phyloP scores from a whole-genome alignment of 2,113 vertebrate species.

The Phycodurus eques region DNA sequence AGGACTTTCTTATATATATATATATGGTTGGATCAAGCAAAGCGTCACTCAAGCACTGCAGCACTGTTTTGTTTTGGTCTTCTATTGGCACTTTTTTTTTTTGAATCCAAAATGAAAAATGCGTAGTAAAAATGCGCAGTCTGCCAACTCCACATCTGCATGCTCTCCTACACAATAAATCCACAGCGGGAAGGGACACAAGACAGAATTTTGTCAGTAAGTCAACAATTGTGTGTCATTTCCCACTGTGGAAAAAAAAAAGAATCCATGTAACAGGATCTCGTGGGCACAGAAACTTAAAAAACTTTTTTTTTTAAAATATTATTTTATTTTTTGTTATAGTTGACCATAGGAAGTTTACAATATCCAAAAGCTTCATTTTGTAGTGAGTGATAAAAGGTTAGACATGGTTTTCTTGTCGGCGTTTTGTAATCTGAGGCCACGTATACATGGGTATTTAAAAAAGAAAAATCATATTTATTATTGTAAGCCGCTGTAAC shows the following conservation, averaged over 20 bases:
- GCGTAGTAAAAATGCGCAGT: slow-evolving; percentile 11
- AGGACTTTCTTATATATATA: slow-evolving; percentile 26
- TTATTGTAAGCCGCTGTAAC: too few relatives aligned
- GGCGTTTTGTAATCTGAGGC: background rate
- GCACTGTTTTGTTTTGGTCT: slow-evolving; percentile 2
- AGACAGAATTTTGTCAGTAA: too few relatives aligned
- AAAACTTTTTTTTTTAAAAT: slow-evolving; percentile 12
- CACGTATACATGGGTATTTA: background rate
- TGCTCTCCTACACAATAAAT: slow-evolving; percentile 30
- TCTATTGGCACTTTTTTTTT: background rate
- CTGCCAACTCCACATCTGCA: slow-evolving; percentile 36
- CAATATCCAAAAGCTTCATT: slow-evolving; percentile 12
- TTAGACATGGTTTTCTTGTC: too few relatives aligned
- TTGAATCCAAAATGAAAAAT: background rate
- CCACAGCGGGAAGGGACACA: slow-evolving; percentile 56
- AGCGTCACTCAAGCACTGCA: slow-evolving; percentile 5
- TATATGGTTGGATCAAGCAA: slow-evolving; percentile 39
- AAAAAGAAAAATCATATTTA: too few relatives aligned
- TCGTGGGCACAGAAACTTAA: slow-evolving; percentile 9
- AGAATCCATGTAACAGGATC: slow-evolving; percentile 28
- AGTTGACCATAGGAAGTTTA: slow-evolving; percentile 62
- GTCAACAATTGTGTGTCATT: too few relatives aligned
- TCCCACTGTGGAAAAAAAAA: background rate
- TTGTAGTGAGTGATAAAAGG: background rate
- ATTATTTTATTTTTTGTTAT: background rate